Base-by-base conservation (phyloP, 2,797 vertebrate genomes). In the Philypnodon macrostomus region DNA sequence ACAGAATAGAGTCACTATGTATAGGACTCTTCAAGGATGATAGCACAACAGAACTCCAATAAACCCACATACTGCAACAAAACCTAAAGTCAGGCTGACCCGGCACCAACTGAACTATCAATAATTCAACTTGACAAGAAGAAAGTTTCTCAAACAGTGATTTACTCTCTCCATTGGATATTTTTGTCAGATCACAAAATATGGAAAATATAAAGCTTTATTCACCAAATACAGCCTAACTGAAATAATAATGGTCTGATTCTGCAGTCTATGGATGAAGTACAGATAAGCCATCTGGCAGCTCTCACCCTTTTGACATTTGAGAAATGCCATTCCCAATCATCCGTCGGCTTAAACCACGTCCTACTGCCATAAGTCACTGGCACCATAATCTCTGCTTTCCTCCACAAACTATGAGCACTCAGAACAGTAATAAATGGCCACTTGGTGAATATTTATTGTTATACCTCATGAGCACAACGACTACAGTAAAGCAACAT, bases 271-370 rank as follows among this genome's bases (percentile, higher is more conserved):
- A 49, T 38, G 13, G 34, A 47, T 39, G 31, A 55, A 75, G 44
- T 31, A 63, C 30, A 59, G 67, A 73, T 67, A 62, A 73, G 56
- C 31, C 64, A 66, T 56, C 51, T 70, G 52, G 55, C 52, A 67
- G 59, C 40, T 58, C 52, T 70, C 54, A 69, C 38, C 57, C 56
- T 70, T 63, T 55, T 78, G 73, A 75, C 75, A 82, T 79, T 82
- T 84, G 19, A 57, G 44, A 80, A 82, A 80, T 71, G 77, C 42
- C 69, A 74, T 48, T 32, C 32, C 34, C 52, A 56, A 47, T 63
- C 69, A 65, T 77, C 38, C 29, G 24, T 50, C 17, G 46, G 59
- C 51, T 75, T 73, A 77, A 74, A 70, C 51, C 46, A 46, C 50
- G 54, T 67, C 57, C 47, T 26, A 61, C 30, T 7, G 26, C 42